Evolutionary conservation across 1,140 invertebrate species (phyloP), one percentile per base, ranked within the genome.

Genomic region (Portunus trituberculatus): DNA sequence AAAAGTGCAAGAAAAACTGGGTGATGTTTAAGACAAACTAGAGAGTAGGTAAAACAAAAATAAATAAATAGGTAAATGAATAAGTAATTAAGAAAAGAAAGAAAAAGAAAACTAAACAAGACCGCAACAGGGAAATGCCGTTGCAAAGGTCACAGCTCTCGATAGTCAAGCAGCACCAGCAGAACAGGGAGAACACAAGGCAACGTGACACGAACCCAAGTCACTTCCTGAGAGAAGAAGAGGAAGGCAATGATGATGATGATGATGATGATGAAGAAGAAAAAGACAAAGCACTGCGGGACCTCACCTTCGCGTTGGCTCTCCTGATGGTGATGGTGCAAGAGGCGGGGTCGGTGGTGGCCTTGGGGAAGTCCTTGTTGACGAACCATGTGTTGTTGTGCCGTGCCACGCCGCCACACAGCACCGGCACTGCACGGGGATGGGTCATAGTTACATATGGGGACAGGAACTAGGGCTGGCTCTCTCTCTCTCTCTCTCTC

Each of bases 381-480:
- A 95, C 94, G 83, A 95, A 95, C 94, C 94, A 95, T 31, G 94
- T 95, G 83, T 91, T 95, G 94, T 95, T 95, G 14, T 84, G 83
- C 14, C 7, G 46, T 0, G 46, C 48, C 6, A 16, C 28, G 20
- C 91, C 91, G 28, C 94, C 94, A 88, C 94, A 95, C 29, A 95
- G 82, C 46, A 59, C 45, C 20, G 94, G 94, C 0, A 95, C 94
- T 95, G 90, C 29, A 83, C 31, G 31, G 28, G 48, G 12, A 28
- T 14, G 28, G 7, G 10, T 29, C 7, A 29, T 10, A 39, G 39
- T n/a, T 31, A 8, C 2, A 45, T 12, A n/a, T 1, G 31, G 28
- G 25, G 31, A 12, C 14, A n/a, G 25, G 10, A 8, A 32, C 1
- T 2, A 2, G 87, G 25, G 12, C 25, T 20, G 6, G 3, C 39